Evolutionary conservation across 1,140 invertebrate species (phyloP).

Genomic region (Drosophila tristis): DNA sequence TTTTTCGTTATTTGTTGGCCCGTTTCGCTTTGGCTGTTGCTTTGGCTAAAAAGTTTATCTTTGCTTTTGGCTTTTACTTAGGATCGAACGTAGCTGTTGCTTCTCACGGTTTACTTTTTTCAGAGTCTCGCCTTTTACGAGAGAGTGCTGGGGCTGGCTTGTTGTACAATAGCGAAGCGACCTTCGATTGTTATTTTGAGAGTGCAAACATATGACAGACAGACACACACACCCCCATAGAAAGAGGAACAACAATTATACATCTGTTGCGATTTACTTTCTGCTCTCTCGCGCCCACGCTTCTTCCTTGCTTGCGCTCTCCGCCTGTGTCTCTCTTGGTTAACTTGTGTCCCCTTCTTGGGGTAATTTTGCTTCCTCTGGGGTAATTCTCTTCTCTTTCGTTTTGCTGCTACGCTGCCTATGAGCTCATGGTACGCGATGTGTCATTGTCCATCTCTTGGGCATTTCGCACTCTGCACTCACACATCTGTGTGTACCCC

Average conservation of each 20-base stretch:
- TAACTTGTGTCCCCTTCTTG: constrained; percentile 1
- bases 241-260: not conserved
- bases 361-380: too few relatives aligned
- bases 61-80: constrained; percentile 66
- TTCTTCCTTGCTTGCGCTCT: not conserved
- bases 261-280: constrained; percentile 34
- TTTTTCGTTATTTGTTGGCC: constrained; percentile 55
- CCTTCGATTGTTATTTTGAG: constrained; percentile 24
- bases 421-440: constrained; percentile 39
- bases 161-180: constrained; percentile 7
- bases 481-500: constrained; percentile 13
- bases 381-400: not conserved
- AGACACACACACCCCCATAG: constrained; percentile 9
- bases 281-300: not conserved
- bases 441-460: constrained; percentile 25
- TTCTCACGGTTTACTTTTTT: constrained; percentile 82
- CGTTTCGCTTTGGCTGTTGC: constrained; percentile 28
- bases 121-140: constrained; percentile 32
- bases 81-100: constrained; percentile 29
- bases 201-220: constrained; percentile 10
- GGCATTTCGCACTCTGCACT: constrained; percentile 15
- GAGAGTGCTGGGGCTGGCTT: constrained; percentile 29
- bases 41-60: constrained; percentile 75
- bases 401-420: constrained; percentile 1
- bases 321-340: not conserved